Evolutionary conservation across 2,113 vertebrate species (phyloP).

Genomic region (Tachysurus fulvidraco): DNA sequence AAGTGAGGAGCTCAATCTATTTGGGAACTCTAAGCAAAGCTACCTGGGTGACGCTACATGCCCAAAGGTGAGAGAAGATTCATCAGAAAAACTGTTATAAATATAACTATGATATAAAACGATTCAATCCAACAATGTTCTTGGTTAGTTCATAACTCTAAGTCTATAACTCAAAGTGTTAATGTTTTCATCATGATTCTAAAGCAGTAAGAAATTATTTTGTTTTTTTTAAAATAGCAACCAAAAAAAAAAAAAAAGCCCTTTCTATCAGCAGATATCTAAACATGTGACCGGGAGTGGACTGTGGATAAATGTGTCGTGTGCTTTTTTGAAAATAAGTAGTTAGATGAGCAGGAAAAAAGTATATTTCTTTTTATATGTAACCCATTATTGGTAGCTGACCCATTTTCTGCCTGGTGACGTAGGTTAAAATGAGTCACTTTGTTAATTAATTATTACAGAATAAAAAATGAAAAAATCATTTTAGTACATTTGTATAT

Average conservation of each 20-base stretch:
- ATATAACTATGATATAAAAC: not conserved
- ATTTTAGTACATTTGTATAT: not conserved
- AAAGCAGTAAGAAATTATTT: not conserved
- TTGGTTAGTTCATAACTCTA: not conserved
- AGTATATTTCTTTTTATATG: not conserved
- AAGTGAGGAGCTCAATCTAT: not conserved
- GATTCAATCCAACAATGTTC: not conserved
- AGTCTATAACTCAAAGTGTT: too few relatives aligned
- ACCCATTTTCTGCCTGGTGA: not conserved
- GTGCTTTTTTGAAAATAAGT: not conserved
- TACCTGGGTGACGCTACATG: not conserved
- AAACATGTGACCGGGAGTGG: not conserved
- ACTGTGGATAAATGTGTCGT: not conserved
- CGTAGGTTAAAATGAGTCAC: not conserved
- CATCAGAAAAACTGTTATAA: not conserved
- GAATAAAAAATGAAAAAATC: too few relatives aligned
- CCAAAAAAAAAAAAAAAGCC: too few relatives aligned
- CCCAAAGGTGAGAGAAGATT: conserved; percentile 2
- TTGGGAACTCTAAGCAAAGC: not conserved
- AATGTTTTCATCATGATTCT: not conserved
- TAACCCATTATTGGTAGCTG: not conserved
- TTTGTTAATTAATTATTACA: not conserved
- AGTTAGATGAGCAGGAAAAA: not conserved
- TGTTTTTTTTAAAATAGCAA: not conserved
- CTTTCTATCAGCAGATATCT: not conserved